Percentiles rank a stretch among this genome's conserved stretches.
These are phyloP conservation scores for Buathra laborator DNA, from an alignment of 2,888 invertebrate genomes.

Conservation along the genomic window DNA sequence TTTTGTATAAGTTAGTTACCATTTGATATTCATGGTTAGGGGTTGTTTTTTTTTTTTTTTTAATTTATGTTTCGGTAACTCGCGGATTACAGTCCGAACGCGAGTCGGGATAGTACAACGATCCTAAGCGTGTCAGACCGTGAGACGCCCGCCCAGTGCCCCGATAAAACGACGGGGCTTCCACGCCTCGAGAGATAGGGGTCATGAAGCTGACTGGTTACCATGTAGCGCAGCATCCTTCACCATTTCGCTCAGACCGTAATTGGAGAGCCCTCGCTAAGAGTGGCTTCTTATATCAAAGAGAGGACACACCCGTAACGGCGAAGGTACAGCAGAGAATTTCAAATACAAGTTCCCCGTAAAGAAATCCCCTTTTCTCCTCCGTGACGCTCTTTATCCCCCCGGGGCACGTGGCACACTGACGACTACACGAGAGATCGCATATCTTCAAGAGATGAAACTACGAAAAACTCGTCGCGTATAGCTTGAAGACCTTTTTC, in stretches of 20 bases:
- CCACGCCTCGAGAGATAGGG: conserved; percentile 24
- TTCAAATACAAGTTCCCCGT: conserved; percentile 38
- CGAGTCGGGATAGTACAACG: not conserved
- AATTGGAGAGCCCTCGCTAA: conserved; percentile 70
- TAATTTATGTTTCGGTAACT: too few relatives aligned
- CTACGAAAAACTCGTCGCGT: conserved; percentile 15
- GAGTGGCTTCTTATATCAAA: conserved; percentile 70
- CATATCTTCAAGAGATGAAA: conserved; percentile 26
- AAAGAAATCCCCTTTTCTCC: conserved; percentile 30
- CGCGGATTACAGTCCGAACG: too few relatives aligned
- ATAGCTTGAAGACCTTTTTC: too few relatives aligned
- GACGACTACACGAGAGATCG: conserved; percentile 39
- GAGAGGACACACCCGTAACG: conserved; percentile 11
- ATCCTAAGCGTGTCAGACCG: conserved; percentile 48
- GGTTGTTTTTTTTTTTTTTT: not conserved
- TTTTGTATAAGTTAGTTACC: not conserved
- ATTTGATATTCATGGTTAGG: not conserved
- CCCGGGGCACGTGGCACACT: not conserved
- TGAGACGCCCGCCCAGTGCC: conserved; percentile 14
- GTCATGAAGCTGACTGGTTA: conserved; percentile 33
- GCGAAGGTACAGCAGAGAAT: conserved; percentile 25
- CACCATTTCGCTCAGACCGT: conserved; percentile 62
- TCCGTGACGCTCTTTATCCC: conserved; percentile 23
- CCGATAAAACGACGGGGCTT: conserved; percentile 44
- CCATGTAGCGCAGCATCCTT: conserved; percentile 41